Evolutionary conservation across 2,113 vertebrate genomes (phyloP), one percentile per base, ranked within the genome.

Genomic region (Halichoerus grypus): DNA sequence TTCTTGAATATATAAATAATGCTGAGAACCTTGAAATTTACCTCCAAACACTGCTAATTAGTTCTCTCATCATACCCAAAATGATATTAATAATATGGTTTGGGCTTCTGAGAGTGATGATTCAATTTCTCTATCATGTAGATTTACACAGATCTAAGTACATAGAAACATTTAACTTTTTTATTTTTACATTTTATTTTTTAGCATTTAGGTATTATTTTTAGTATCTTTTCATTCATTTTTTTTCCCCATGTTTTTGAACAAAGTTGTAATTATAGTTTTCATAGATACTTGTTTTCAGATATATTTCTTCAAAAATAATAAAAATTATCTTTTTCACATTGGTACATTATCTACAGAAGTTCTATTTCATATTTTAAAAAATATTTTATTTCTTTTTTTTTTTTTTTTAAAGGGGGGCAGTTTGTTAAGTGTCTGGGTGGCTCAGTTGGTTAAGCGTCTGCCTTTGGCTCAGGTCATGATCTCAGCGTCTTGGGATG

Each of bases 141-240:
- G 39, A 24, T 90, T 83, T 49, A 53, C 3, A 55, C 3, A 94
- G 24, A 57, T 71, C n/a, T 93, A 55, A 91, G 51, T 77, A 49
- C 1, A 67, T 0, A 67, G 7, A 93, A 55, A 49, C 39, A 96
- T 42, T 95, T 36, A 49, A 55, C 22, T 69, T 65, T 83, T 63
- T 82, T 65, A 53, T 69, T 96, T 96, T 95, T 91, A 84, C 28
- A 21, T 67, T 76, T 93, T 16, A 85, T 22, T 39, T 80, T 82
- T 53, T 28, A 77, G 74, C 14, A 31, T 31, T 77, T 46, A 77
- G 3, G 21, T 63, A 87, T 91, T 93, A 69, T 53, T 67, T 88
- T 97, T 82, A 83, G 16, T 63, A 93, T 57, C 19, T 71, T 97
- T 97, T 95, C 8, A 82, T 28, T 91, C 5, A 61, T 89, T 71